Base-by-base conservation (phyloP, 2,888 invertebrate genomes). In the Meandrusa payeni region DNA sequence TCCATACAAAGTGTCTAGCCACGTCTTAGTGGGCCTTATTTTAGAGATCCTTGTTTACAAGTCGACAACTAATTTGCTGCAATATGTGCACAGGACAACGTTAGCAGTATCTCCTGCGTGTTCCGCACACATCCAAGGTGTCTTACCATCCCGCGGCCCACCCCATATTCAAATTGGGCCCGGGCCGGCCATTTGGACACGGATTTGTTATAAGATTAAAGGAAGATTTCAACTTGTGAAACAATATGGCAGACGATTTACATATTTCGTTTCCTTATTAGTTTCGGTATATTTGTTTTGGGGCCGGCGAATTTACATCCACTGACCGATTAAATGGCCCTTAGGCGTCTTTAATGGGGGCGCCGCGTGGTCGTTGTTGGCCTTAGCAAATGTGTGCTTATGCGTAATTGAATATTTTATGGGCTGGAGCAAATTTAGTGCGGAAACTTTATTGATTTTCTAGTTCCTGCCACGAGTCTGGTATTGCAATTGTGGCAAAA, bases 121-220 rank as follows among this genome's bases (percentile, higher is more conserved):
- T 81, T 85, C 83, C 79, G 87, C 87, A 88, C 88, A 87, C 77
- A 78, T 80, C 80, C 81, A 73, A 76, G 70, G 64, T 69, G 62
- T 64, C 58, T 58, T 59, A 61, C 61, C 63, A 64, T 71, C 64
- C 69, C 72, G 61, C 80, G 79, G 82, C 82, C 85, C 86, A 76
- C 69, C 76, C 70, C 76, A 73, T 86, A 85, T 86, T 86, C 83
- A 86, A 87, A 86, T 86, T 79, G 67, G 58, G 61, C 71, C 75
- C 77, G 73, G 75, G 69, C 81, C 83, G 88, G 78, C 83, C 87
- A 88, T 88, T 88, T 87, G 85, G 80, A 86, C 87, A 80, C 85
- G 83, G 88, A 88, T 88, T 88, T 87, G 87, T 87, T 88, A 87
- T 87, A 89, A 88, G 88, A 89, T 88, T 88, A 88, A 87, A 86